Percentiles rank a stretch among this genome's conserved stretches.
Evolutionary conservation across 2,888 invertebrate species (phyloP).

Genomic region (Lapara coniferarum): DNA sequence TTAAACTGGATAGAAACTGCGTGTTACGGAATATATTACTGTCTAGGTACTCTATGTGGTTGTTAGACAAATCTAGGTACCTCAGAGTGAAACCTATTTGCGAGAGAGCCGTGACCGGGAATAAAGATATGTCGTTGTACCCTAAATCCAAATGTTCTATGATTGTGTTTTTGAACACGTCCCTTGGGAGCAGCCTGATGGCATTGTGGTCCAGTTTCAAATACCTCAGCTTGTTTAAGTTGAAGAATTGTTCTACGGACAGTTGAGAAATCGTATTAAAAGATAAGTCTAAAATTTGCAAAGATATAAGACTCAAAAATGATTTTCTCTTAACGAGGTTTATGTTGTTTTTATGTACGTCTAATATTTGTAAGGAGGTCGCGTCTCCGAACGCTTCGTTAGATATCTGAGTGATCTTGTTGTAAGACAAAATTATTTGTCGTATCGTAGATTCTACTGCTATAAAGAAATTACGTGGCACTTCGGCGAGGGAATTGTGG

Average conservation of each 20-base stretch:
- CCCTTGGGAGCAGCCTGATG: conserved; percentile 88
- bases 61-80: conserved; percentile 90
- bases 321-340: conserved; percentile 88
- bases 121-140: conserved; percentile 89
- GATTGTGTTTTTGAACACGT: conserved; percentile 90
- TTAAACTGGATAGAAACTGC: conserved; percentile 89
- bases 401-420: conserved; percentile 87
- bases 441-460: conserved; percentile 86
- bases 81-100: conserved; percentile 91
- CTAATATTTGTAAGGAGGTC: conserved; percentile 88
- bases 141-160: conserved; percentile 92
- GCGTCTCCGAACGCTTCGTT: conserved; percentile 90
- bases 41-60: conserved; percentile 93
- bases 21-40: conserved; percentile 93
- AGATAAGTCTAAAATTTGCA: conserved; percentile 92
- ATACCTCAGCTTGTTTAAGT: conserved; percentile 88
- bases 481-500: conserved; percentile 86
- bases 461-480: conserved; percentile 86
- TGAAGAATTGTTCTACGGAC: conserved; percentile 91
- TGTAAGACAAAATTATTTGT: conserved; percentile 89
- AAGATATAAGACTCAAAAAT: conserved; percentile 88
- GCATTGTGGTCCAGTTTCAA: conserved; percentile 89
- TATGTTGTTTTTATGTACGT: conserved; percentile 89
- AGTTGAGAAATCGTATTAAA: conserved; percentile 90
- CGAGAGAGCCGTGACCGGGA: conserved; percentile 90